These are phyloP conservation scores for Biston stratarius DNA, from an alignment of 2,888 invertebrate species.

Conservation along the genomic window DNA sequence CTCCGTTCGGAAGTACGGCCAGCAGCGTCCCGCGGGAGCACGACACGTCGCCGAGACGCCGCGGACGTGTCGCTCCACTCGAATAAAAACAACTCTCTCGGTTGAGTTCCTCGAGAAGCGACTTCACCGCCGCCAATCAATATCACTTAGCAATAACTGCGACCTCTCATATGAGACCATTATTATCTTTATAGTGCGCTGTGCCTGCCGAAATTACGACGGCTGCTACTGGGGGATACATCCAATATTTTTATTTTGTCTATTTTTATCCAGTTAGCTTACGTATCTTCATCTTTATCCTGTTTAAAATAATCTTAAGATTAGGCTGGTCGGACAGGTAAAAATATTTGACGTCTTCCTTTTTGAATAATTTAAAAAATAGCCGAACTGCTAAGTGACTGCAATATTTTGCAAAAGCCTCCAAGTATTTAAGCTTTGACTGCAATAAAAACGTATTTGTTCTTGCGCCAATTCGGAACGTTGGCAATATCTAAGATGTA, in stretches of 20 bases:
- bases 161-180: slow-evolving; percentile 69
- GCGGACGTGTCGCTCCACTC: slow-evolving; percentile 80
- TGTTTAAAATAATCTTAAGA: not conserved
- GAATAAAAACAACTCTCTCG: slow-evolving; percentile 82
- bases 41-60: slow-evolving; percentile 75
- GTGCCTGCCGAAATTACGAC: slow-evolving; percentile 57
- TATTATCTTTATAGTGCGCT: slow-evolving; percentile 66
- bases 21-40: slow-evolving; percentile 82
- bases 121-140: slow-evolving; percentile 73
- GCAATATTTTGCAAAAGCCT: not conserved
- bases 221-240: slow-evolving; percentile 51
- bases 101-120: slow-evolving; percentile 53
- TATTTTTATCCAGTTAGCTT: not conserved
- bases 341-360: not conserved
- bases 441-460: slow-evolving; percentile 3
- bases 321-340: not conserved
- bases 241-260: slow-evolving; percentile 49
- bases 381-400: not conserved
- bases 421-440: not conserved
- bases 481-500: slow-evolving; percentile 13
- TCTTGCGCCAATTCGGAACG: slow-evolving; percentile 1
- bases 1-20: slow-evolving; percentile 84
- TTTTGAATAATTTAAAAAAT: not conserved
- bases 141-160: slow-evolving; percentile 79
- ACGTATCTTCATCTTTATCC: not conserved